Evolutionary conservation across 2,113 vertebrate genomes (phyloP), one percentile per base, ranked within the genome.

Genomic region (Camelus dromedarius): DNA sequence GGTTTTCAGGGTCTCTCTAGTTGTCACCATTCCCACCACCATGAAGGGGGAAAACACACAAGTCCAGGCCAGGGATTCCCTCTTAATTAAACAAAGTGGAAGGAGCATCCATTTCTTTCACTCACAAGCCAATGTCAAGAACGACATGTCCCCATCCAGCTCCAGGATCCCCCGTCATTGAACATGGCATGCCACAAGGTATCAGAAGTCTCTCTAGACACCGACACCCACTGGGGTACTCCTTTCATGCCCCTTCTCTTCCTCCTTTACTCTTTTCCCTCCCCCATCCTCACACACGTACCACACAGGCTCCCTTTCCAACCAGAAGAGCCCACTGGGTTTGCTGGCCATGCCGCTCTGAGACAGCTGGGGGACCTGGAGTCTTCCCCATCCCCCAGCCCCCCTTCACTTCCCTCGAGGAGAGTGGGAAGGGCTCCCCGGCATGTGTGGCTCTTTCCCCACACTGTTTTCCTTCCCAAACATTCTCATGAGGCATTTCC

Each of bases 401-500:
- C 35, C 3, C 38, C 56, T 89, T 89, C 32, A 11, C 30, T 60
- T 89, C 15, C 42, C 64, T 13, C 67, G 35, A 75, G 50, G 50
- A 73, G 26, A 75, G 19, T 14, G 52, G 73, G 15, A 75, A 83
- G 28, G 75, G 54, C 3, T 70, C 64, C 85, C 94, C 28, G 46
- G 30, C 42, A 50, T n/a, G 19, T 26, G 8, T 6, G 67, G 48
- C 15, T 67, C 56, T 19, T 50, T 22, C 19, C 54, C 48, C 16
- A 60, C 28, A 3, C 18, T 79, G 64, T 52, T 87, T 81, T 18
- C 38, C 46, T 64, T 94, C 67, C 32, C 54, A 66, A 66, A 90
- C 72, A 91, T 56, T 95, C 88, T 90, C 60, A 22, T 28, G 58
- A 76, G 80, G 79, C 67, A 75, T 73, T 84, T 90, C 81, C 67